Conservation (phyloP, 2,888 invertebrate genomes). For the Diplazon laetatorius region DNA sequence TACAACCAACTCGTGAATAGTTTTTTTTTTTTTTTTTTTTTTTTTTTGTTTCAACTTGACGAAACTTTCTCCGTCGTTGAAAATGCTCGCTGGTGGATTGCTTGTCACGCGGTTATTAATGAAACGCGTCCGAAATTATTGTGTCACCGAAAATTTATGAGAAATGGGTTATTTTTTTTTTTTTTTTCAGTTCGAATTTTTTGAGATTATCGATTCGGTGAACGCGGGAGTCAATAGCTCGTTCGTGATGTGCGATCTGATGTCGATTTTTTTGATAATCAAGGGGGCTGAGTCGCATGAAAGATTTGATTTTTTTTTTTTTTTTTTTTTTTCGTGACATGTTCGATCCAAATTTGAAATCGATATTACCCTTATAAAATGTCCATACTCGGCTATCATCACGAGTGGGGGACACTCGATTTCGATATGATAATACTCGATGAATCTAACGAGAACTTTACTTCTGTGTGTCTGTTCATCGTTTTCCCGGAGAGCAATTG, state of each 20-base stretch:
- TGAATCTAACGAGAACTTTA: constrained; percentile 27
- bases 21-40: constrained; percentile 3
- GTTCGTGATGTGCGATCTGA: too few relatives aligned
- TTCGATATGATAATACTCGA: neutral
- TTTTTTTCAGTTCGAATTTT: too few relatives aligned
- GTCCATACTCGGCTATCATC: neutral
- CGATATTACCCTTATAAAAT: too few relatives aligned
- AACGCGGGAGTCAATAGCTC: too few relatives aligned
- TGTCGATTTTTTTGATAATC: too few relatives aligned
- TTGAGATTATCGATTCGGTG: too few relatives aligned
- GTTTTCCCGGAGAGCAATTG: constrained; percentile 6
- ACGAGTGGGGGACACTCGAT: neutral
- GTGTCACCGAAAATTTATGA: neutral
- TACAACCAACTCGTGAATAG: constrained; percentile 43
- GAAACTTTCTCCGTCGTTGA: neutral
- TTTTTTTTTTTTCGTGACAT: too few relatives aligned
- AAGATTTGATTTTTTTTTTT: too few relatives aligned
- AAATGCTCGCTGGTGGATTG: too few relatives aligned
- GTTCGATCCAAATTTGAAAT: too few relatives aligned
- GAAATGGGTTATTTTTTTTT: too few relatives aligned
- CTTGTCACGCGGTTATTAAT: constrained; percentile 2
- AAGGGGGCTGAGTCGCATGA: too few relatives aligned
- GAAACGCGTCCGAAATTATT: neutral
- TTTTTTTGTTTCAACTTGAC: constrained; percentile 10
- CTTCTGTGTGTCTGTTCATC: neutral